These are phyloP conservation scores for Sanderia malayensis DNA, from an alignment of 30 jellyfish, hydroid and myxozoan species.

Conservation along the genomic window DNA sequence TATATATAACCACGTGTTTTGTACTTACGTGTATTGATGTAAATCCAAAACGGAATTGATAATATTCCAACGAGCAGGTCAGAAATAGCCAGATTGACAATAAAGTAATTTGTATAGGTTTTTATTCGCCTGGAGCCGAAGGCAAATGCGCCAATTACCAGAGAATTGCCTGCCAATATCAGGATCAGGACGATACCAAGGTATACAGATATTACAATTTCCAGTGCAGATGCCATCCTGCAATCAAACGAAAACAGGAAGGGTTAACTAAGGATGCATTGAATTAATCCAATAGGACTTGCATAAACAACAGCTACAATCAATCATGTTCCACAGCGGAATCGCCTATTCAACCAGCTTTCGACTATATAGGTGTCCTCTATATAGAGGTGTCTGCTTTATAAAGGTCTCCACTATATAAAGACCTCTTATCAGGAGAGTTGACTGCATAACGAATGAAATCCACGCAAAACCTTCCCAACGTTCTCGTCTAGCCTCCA, in stretches of 20 bases:
- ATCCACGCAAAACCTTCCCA: too few species aligned
- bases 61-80: slow-evolving; percentile 83
- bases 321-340: too few species aligned
- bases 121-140: slow-evolving; percentile 76
- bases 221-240: slow-evolving; percentile 53
- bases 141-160: slow-evolving; percentile 74
- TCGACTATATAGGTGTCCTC: too few species aligned
- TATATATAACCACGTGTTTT: not conserved
- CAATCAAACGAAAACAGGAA: slow-evolving; percentile 25
- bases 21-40: slow-evolving; percentile 63
- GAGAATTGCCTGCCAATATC: slow-evolving; percentile 78
- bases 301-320: too few species aligned
- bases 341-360: too few species aligned
- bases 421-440: too few species aligned
- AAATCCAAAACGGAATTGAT: slow-evolving; percentile 82
- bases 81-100: slow-evolving; percentile 78
- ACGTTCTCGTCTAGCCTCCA: too few species aligned
- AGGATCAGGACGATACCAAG: slow-evolving; percentile 51
- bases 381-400: too few species aligned
- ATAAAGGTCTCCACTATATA: too few species aligned
- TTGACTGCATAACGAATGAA: too few species aligned
- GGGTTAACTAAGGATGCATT: too few species aligned
- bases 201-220: slow-evolving; percentile 32
- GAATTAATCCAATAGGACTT: too few species aligned
- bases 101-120: slow-evolving; percentile 81